Evolutionary conservation across 2,797 vertebrate genomes (phyloP).

Genomic region (Staurois parvus): DNA sequence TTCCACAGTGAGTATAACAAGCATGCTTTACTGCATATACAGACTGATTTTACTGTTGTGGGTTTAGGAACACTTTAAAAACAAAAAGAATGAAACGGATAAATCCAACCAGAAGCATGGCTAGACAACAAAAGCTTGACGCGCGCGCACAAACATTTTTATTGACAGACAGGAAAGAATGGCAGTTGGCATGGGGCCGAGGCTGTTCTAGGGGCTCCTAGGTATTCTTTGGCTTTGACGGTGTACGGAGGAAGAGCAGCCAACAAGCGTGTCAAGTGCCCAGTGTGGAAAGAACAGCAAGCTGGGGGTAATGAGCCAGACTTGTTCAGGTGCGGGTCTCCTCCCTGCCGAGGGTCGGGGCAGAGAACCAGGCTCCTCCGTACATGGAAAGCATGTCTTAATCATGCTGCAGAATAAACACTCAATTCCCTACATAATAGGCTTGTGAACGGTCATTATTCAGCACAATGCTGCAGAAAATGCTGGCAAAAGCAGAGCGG

Average conservation of each 20-base stretch:
- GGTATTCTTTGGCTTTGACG: constrained; percentile 22
- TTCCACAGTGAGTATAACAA: too few relatives aligned
- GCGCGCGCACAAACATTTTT: neutral
- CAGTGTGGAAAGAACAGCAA: constrained; percentile 8
- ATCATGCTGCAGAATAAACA: constrained; percentile 10
- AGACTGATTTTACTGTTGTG: too few relatives aligned
- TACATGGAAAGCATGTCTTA: constrained; percentile 17
- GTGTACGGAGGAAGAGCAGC: constrained; percentile 10
- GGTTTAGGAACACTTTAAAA: too few relatives aligned
- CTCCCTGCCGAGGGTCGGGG: neutral
- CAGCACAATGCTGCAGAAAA: neutral
- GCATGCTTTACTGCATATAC: too few relatives aligned
- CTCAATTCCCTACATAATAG: neutral
- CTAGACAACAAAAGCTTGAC: neutral
- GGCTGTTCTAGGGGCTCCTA: neutral
- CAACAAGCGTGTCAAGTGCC: constrained; percentile 24
- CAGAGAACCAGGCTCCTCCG: constrained; percentile 4
- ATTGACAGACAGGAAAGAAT: constrained; percentile 24
- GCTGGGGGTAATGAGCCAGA: constrained; percentile 23
- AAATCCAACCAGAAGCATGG: neutral
- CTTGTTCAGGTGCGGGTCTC: constrained; percentile 10
- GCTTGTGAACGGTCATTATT: neutral
- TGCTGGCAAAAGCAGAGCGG: neutral
- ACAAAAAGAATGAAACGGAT: too few relatives aligned
- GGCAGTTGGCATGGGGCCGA: constrained; percentile 17